phyloP scores from a whole-genome alignment of 2,888 invertebrate genomes.

The Agrotis puta region DNA sequence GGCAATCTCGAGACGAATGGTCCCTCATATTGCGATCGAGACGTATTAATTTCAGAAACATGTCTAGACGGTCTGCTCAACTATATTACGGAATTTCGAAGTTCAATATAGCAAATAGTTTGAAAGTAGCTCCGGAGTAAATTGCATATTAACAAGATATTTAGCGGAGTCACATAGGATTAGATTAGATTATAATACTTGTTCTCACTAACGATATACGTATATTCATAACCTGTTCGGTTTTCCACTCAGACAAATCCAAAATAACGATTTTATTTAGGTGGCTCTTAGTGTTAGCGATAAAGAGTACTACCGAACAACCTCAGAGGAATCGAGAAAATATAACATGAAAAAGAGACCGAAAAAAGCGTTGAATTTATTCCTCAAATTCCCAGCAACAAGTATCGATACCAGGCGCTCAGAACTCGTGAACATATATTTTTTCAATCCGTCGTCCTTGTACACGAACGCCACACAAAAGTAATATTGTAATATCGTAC shows the following conservation, averaged over 20 bases:
- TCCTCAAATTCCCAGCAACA: slow-evolving; percentile 27
- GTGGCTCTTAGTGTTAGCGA: no score
- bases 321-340: neutral
- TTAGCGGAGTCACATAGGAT: neutral
- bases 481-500: slow-evolving; percentile 52
- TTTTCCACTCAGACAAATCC: no score
- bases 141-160: neutral
- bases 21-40: neutral
- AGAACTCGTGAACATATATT: slow-evolving; percentile 16
- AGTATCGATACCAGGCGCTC: slow-evolving; percentile 29
- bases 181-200: neutral
- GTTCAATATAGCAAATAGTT: neutral
- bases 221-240: no score
- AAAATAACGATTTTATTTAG: no score
- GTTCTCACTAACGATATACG: no score
- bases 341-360: neutral
- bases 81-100: neutral
- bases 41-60: slow-evolving; percentile 3
- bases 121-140: neutral
- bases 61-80: neutral
- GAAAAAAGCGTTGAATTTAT: neutral
- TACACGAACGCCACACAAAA: slow-evolving; percentile 21
- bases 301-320: neutral
- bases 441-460: slow-evolving; percentile 29
- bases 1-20: neutral